phyloP scores from a whole-genome alignment of 1,140 invertebrate species.

The Kradibia gibbosae region DNA sequence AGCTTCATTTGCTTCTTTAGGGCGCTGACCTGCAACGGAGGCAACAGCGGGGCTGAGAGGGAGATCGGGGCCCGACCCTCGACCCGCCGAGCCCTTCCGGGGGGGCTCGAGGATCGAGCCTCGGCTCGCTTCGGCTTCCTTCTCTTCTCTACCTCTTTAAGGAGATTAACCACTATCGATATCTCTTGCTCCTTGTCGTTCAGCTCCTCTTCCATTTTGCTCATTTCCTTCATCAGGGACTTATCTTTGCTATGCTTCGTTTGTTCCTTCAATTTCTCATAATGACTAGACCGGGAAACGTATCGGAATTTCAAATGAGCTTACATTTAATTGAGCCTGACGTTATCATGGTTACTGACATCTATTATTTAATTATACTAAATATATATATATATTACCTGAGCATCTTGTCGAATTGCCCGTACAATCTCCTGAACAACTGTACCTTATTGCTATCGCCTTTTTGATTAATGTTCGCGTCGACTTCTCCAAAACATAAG shows the following conservation, averaged over 20 bases:
- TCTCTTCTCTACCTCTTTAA: conserved; percentile 67
- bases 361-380: background rate
- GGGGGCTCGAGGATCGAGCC: background rate
- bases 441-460: conserved; percentile 56
- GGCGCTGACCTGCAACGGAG: conserved; percentile 59
- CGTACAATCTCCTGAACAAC: conserved; percentile 69
- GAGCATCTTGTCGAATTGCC: conserved; percentile 70
- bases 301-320: background rate
- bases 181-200: conserved; percentile 73
- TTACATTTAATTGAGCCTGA: no score
- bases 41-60: background rate
- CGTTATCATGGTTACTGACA: background rate
- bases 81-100: no score
- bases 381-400: conserved; percentile 56
- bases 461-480: background rate
- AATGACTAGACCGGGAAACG: conserved; percentile 63
- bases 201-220: conserved; percentile 67
- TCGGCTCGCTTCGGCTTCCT: background rate
- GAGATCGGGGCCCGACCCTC: no score
- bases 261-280: conserved; percentile 67
- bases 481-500: background rate
- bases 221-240: conserved; percentile 62
- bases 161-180: conserved; percentile 70
- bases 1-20: conserved; percentile 71
- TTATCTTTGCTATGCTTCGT: conserved; percentile 59